These are phyloP conservation scores for Eristalinus aeneus DNA, from an alignment of 2,888 invertebrate species.

Conservation along the genomic window DNA sequence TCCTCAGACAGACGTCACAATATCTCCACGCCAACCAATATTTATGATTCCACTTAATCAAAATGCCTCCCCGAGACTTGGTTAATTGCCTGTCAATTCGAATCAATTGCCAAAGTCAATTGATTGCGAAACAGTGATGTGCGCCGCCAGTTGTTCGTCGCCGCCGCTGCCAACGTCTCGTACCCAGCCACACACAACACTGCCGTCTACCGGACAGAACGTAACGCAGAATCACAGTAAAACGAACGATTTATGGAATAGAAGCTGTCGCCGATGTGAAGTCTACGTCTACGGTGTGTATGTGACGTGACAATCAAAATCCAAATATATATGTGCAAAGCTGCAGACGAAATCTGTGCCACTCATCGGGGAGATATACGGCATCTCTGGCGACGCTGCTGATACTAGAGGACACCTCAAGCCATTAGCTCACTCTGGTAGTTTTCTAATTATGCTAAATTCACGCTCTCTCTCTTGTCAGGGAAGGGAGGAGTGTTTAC, in stretches of 20 bases:
- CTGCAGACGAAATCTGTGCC: conserved; percentile 37
- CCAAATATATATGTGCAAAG: conserved; percentile 39
- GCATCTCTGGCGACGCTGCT: not conserved
- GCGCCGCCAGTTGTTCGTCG: not conserved
- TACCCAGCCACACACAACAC: not conserved
- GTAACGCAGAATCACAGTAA: conserved; percentile 5
- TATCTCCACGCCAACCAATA: conserved; percentile 19
- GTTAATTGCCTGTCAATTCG: conserved; percentile 70
- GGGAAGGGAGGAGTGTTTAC: conserved; percentile 42
- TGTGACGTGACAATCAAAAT: conserved; percentile 47
- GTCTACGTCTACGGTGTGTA: not conserved
- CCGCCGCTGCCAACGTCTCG: conserved; percentile 7
- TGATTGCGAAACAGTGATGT: conserved; percentile 54
- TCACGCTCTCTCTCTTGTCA: conserved; percentile 59
- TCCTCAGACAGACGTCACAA: conserved; percentile 32
- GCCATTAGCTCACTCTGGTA: conserved; percentile 72
- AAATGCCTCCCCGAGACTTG: conserved; percentile 63
- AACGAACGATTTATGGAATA: conserved; percentile 33
- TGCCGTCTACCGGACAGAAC: not conserved
- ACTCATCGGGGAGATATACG: conserved; percentile 30
- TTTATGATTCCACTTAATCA: conserved; percentile 68
- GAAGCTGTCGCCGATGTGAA: conserved; percentile 15
- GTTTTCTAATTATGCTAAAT: conserved; percentile 75
- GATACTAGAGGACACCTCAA: conserved; percentile 40
- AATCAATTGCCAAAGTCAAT: conserved; percentile 69